Conservation (phyloP, 37 sponge, comb jelly and placozoan species). For the Spongilla lacustris region DNA sequence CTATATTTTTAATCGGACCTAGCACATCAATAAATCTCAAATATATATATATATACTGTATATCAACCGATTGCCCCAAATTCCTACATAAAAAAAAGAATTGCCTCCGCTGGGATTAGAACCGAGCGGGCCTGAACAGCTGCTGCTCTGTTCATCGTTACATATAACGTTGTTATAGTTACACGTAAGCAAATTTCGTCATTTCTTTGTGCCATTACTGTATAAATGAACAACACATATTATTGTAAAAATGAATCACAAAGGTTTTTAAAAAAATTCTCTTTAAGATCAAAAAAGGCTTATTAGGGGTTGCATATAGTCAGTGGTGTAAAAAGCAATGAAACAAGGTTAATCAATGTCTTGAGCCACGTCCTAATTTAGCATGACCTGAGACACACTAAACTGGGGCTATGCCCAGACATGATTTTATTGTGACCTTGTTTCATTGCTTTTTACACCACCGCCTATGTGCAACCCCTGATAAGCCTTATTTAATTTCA, state of each 20-base stretch:
- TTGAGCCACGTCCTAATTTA: neutral
- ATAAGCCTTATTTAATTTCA: neutral
- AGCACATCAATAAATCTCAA: too few species aligned
- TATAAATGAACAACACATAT: neutral
- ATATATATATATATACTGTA: too few species aligned
- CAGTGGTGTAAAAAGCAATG: neutral
- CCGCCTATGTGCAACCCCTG: neutral
- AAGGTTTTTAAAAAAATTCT: neutral
- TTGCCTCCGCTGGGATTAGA: neutral
- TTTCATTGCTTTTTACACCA: slow-evolving; percentile 1
- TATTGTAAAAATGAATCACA: neutral
- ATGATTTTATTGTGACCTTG: slow-evolving; percentile 1
- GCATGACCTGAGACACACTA: neutral
- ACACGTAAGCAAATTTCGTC: neutral
- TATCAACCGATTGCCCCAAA: too few species aligned
- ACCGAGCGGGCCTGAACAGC: neutral
- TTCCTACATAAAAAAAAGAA: too few species aligned
- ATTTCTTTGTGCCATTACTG: slow-evolving; percentile 1
- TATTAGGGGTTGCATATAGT: slow-evolving; percentile 1
- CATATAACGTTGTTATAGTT: slow-evolving; percentile 1
- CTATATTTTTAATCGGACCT: too few species aligned
- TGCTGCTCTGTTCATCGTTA: neutral
- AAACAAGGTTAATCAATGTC: slow-evolving; percentile 1
- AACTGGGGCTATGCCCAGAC: neutral
- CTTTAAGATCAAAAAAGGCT: neutral